Conservation (phyloP, 2,888 invertebrate genomes). For the Diarsia brunnea region DNA sequence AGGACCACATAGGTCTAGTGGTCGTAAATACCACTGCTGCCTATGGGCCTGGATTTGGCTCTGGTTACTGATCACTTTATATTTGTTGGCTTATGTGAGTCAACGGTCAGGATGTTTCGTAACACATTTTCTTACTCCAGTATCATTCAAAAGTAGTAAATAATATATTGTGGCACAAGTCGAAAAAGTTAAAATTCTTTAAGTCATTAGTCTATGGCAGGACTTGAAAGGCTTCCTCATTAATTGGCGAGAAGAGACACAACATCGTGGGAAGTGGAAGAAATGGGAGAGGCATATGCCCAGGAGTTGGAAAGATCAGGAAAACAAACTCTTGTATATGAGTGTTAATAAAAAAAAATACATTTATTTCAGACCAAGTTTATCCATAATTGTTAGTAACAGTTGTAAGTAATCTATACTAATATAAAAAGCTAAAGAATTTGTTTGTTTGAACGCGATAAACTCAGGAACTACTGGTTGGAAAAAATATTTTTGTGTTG, state of each 20-base stretch:
- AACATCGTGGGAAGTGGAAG: background rate
- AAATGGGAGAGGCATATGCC: background rate
- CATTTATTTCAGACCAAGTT: too few species aligned
- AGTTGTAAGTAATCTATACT: too few species aligned
- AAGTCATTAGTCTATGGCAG: background rate
- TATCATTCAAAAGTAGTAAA: background rate
- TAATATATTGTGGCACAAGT: background rate
- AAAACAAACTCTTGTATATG: background rate
- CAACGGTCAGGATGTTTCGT: background rate
- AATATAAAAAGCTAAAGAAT: too few species aligned
- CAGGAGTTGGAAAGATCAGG: background rate
- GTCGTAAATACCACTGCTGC: background rate
- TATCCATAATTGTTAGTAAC: too few species aligned
- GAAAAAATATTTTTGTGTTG: too few species aligned
- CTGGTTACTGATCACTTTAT: background rate
- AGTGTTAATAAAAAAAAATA: too few species aligned
- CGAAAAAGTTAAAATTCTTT: background rate
- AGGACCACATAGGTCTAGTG: background rate
- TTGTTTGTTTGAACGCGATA: too few species aligned
- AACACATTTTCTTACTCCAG: background rate
- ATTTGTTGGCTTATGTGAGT: background rate
- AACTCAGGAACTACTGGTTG: too few species aligned
- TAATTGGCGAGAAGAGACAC: background rate
- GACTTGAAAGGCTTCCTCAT: background rate
- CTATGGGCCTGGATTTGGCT: background rate